phyloP scores from a whole-genome alignment of 2,113 vertebrate genomes.

The Centropus bengalensis region DNA sequence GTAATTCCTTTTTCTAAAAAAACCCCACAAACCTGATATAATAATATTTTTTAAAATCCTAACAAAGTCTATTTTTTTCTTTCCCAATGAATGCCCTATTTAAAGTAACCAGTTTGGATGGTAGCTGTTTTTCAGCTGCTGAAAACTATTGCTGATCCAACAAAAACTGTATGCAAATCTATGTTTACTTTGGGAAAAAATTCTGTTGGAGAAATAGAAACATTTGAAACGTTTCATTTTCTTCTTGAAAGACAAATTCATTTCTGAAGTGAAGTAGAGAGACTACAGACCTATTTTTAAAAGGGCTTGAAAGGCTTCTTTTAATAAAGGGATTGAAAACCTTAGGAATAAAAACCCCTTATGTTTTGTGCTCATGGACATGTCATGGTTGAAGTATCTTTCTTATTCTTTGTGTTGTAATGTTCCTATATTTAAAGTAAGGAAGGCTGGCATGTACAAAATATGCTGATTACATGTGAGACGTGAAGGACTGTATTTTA shows the following conservation, averaged over 20 bases:
- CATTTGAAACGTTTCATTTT: neutral
- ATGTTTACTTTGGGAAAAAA: neutral
- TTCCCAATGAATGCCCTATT: neutral
- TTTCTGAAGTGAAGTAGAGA: neutral
- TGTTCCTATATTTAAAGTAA: neutral
- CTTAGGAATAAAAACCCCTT: neutral
- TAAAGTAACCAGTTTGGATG: neutral
- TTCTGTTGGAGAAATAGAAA: neutral
- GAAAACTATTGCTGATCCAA: neutral
- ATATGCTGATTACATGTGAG: neutral
- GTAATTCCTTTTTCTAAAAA: neutral
- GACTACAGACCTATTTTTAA: neutral
- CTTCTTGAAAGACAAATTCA: neutral
- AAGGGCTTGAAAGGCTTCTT: neutral
- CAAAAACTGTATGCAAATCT: neutral
- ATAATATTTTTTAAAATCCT: neutral
- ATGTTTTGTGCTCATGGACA: neutral
- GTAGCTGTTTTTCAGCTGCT: neutral
- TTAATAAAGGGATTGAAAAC: neutral
- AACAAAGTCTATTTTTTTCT: neutral
- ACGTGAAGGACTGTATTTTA: neutral
- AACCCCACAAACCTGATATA: neutral
- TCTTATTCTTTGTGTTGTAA: neutral
- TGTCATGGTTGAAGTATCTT: neutral
- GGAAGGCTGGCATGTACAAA: neutral